Evolutionary conservation across 2,888 invertebrate genomes (phyloP), one percentile per base, ranked within the genome.

Genomic region (Cephus rjabovi): DNA sequence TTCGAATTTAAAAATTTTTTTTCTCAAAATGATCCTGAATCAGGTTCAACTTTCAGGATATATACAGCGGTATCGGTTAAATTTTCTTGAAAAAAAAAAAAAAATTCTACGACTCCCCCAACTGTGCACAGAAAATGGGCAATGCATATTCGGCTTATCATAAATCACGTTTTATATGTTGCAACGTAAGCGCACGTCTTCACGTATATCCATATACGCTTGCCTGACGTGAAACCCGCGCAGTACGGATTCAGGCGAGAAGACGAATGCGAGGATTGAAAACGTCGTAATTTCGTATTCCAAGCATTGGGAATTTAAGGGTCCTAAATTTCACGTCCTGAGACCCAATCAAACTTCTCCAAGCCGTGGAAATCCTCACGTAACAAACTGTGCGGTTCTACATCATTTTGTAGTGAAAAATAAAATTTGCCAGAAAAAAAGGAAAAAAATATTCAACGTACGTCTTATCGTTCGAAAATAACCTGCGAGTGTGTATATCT

Each of bases 331-430:
- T 56, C 56, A 56, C 23, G 23, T 56, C 9, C 69, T 79, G 76
- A 83, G 81, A 85, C 80, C 84, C 84, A 86, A 87, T 87, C 84
- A 86, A 87, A 87, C 84, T 87, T 86, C 79, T 76, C 76, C 81
- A 56, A 79, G 81, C 81, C 79, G 81, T 76, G 79, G 83, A 82
- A 86, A 84, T 83, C 84, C 81, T 79, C 77, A 74, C 80, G 79
- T 56, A 56, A 56, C 56, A 23, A 23, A 56, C 56, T 56, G 23
- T 9, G 56, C 23, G 56, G 23, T 9, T 56, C 56, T 23, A 56
- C 9, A 23, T 56, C 23, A 23, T 56, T 56, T 56, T 23, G 56
- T 15, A 56, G 2, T 23, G 56, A 15, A 23, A 23, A 56, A 56
- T 56, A 23, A 56, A 23, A 56, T 56, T 56, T 9, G 12, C 12